These are phyloP conservation scores for Esox masquinongy DNA, from an alignment of 2,797 vertebrate genomes.

Conservation along the genomic window DNA sequence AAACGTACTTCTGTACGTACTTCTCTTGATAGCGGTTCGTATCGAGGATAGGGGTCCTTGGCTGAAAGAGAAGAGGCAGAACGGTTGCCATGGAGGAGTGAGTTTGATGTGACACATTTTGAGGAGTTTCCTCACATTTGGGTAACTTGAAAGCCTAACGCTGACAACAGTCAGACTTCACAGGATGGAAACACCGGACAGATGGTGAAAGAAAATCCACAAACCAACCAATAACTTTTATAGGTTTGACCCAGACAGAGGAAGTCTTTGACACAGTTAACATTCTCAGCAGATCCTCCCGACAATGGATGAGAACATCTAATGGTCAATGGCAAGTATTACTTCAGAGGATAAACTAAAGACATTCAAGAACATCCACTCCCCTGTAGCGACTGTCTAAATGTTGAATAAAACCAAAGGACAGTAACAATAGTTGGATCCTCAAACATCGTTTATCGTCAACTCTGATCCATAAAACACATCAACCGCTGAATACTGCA, in stretches of 20 bases:
- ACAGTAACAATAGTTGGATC: neutral
- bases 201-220: neutral
- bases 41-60: conserved; percentile 88
- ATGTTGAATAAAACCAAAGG: neutral
- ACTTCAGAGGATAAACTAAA: neutral
- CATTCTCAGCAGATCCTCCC: neutral
- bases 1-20: conserved; percentile 68
- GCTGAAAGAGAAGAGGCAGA: conserved; percentile 65
- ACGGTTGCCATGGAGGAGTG: neutral
- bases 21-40: conserved; percentile 90
- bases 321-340: neutral
- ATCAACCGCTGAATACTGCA: neutral
- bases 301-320: neutral
- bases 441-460: neutral
- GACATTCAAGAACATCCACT: neutral
- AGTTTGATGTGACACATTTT: neutral
- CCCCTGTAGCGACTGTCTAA: neutral
- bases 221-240: neutral
- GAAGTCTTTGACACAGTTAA: neutral
- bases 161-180: neutral
- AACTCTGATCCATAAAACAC: neutral
- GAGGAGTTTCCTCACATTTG: neutral
- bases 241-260: neutral
- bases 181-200: neutral
- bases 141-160: neutral